A percentile compares a stretch with the other conserved stretches of the same genome.
Evolutionary conservation across 2,113 vertebrate species (phyloP).

Genomic region (Otus sunia): DNA sequence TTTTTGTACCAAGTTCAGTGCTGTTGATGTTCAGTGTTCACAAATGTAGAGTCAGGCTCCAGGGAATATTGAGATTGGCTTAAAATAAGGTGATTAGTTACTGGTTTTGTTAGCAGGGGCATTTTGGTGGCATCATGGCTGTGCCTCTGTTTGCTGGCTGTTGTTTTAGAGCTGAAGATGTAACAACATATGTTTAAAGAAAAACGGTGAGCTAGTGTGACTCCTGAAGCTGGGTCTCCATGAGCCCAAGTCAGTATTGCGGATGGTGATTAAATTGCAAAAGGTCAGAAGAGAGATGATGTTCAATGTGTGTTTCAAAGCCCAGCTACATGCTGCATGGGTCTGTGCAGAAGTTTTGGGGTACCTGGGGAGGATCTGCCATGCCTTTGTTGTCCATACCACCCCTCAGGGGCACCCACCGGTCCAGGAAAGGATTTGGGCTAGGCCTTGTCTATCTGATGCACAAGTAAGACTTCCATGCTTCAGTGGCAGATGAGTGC

Average conservation of each 20-base stretch:
- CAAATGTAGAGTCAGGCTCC: background rate
- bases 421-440: background rate
- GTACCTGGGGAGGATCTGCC: background rate
- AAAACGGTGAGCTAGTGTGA: background rate
- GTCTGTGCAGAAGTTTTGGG: background rate
- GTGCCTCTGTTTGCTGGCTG: background rate
- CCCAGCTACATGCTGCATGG: rapidly evolving
- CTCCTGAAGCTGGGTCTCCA: background rate
- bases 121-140: background rate
- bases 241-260: rapidly evolving
- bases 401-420: background rate
- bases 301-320: background rate
- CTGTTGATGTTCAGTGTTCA: background rate
- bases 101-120: background rate
- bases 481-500: background rate
- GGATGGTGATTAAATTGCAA: background rate
- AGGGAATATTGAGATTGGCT: background rate
- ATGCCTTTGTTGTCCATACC: rapidly evolving
- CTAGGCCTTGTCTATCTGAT: background rate
- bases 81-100: background rate
- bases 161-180: background rate
- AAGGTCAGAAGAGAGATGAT: background rate
- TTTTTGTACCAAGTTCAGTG: background rate
- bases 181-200: background rate
- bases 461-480: rapidly evolving